phyloP scores from a whole-genome alignment of 2,888 invertebrate genomes.

The Mythimna loreyi region DNA sequence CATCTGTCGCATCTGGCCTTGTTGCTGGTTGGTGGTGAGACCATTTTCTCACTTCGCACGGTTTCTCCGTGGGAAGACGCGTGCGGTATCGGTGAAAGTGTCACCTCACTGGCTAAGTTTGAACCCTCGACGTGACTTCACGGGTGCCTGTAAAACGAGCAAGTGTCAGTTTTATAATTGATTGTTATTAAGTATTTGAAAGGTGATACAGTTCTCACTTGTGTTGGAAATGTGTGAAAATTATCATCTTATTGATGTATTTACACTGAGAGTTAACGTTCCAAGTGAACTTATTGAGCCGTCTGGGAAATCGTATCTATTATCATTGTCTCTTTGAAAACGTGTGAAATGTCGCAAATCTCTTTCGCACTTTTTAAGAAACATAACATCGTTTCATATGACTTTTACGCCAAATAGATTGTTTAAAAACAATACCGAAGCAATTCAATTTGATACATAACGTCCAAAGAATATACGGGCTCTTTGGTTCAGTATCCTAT shows the following conservation, averaged over 20 bases:
- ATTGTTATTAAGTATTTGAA: conserved; percentile 73
- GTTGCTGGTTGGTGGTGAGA: conserved; percentile 74
- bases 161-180: conserved; percentile 72
- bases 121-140: conserved; percentile 79
- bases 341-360: conserved; percentile 1
- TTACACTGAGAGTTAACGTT: conserved; percentile 25
- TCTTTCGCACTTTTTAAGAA: neutral
- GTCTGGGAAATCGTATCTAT: neutral
- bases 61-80: conserved; percentile 81
- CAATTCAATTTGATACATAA: neutral
- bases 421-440: neutral
- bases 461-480: neutral
- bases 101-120: conserved; percentile 78
- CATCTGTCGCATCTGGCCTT: conserved; percentile 81
- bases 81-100: conserved; percentile 85
- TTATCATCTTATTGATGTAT: conserved; percentile 31
- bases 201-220: conserved; percentile 63
- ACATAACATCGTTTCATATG: neutral
- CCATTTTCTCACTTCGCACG: conserved; percentile 87
- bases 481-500: neutral
- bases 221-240: conserved; percentile 38
- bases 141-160: conserved; percentile 79
- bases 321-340: neutral
- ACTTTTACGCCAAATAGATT: neutral
- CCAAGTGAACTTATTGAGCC: neutral